These are phyloP conservation scores for Atherix ibis DNA, from an alignment of 2,888 invertebrate genomes.

Conservation along the genomic window DNA sequence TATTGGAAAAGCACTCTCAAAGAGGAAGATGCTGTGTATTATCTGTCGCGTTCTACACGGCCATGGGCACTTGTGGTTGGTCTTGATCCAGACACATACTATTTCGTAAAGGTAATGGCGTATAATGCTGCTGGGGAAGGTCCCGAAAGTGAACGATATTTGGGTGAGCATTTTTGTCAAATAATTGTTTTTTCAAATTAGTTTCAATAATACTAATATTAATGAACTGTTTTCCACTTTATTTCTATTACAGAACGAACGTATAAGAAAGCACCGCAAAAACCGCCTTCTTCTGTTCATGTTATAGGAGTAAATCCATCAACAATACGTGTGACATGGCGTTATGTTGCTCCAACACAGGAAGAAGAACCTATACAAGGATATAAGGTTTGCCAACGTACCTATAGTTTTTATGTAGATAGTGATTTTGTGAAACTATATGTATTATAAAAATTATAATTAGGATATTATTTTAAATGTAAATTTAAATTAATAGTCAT, in stretches of 20 bases:
- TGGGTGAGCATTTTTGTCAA: slow-evolving; percentile 34
- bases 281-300: slow-evolving; percentile 84
- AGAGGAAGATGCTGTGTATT: slow-evolving; percentile 68
- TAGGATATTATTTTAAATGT: too few relatives aligned
- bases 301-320: slow-evolving; percentile 72
- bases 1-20: slow-evolving; percentile 70
- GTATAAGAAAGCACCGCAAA: slow-evolving; percentile 81
- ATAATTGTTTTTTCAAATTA: not conserved
- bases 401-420: too few relatives aligned
- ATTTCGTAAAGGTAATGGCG: slow-evolving; percentile 88
- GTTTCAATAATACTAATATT: slow-evolving; percentile 2
- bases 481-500: too few relatives aligned
- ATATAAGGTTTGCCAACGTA: slow-evolving; percentile 49
- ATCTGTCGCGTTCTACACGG: slow-evolving; percentile 65
- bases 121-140: slow-evolving; percentile 94
- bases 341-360: slow-evolving; percentile 77
- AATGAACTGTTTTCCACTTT: slow-evolving; percentile 4
- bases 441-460: too few relatives aligned
- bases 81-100: slow-evolving; percentile 80
- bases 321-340: slow-evolving; percentile 78
- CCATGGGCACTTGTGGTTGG: slow-evolving; percentile 87
- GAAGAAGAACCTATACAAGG: slow-evolving; percentile 90
- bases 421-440: too few relatives aligned
- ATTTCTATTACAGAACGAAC: slow-evolving; percentile 47
- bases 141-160: slow-evolving; percentile 79